Evolutionary conservation across 2,888 invertebrate genomes (phyloP).

Genomic region (Leucania comma): DNA sequence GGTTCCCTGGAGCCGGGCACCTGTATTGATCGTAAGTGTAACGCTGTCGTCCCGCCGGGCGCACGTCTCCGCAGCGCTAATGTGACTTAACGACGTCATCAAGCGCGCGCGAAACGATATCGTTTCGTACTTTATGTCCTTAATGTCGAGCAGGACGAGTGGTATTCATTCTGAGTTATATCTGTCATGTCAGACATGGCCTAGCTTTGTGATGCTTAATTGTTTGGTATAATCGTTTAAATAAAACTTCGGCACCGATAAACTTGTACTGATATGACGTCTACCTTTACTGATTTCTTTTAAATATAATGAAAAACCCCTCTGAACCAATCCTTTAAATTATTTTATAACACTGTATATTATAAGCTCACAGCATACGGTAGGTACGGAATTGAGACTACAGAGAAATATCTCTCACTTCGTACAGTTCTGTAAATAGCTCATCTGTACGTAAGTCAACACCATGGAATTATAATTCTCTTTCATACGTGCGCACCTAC

Average conservation of each 20-base stretch:
- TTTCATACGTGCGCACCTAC: conserved; percentile 2
- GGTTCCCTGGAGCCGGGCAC: background rate
- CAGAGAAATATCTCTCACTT: background rate
- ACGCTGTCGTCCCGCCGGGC: background rate
- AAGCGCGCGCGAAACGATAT: conserved; percentile 19
- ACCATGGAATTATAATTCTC: conserved; percentile 20
- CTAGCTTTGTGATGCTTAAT: background rate
- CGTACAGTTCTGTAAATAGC: conserved; percentile 28
- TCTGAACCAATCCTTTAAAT: background rate
- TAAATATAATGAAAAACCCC: background rate
- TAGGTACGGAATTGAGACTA: background rate
- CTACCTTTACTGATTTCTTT: background rate
- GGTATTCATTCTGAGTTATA: background rate
- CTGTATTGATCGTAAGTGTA: conserved; percentile 13
- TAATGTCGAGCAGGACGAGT: conserved; percentile 9
- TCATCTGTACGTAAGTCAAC: conserved; percentile 29
- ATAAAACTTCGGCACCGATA: background rate
- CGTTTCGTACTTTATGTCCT: conserved; percentile 4
- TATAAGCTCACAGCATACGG: background rate
- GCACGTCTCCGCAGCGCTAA: conserved; percentile 27
- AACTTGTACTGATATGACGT: background rate
- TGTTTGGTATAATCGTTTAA: background rate
- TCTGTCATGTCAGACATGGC: background rate
- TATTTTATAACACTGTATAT: background rate
- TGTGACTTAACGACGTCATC: conserved; percentile 26